These are phyloP conservation scores for Rosalia funebris DNA, from an alignment of 2,888 invertebrate genomes.

Conservation along the genomic window DNA sequence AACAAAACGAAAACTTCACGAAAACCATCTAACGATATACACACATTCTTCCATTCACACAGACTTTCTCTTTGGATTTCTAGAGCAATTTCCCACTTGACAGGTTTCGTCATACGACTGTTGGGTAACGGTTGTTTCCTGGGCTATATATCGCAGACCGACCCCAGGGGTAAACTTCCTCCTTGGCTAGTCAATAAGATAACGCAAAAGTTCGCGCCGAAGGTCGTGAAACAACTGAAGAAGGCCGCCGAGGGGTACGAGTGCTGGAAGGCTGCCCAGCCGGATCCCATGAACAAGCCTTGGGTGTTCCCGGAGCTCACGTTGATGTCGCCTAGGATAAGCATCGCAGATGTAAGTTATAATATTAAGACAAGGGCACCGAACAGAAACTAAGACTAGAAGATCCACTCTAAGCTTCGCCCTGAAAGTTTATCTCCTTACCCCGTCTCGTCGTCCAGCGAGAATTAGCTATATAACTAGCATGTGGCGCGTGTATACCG, in stretches of 20 bases:
- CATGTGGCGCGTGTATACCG: too few relatives aligned
- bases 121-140: slow-evolving; percentile 76
- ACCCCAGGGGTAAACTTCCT: slow-evolving; percentile 87
- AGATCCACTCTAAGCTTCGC: too few relatives aligned
- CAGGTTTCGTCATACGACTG: slow-evolving; percentile 76
- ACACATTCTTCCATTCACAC: neutral
- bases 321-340: slow-evolving; percentile 76
- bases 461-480: too few relatives aligned
- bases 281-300: slow-evolving; percentile 82
- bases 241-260: slow-evolving; percentile 85
- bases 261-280: slow-evolving; percentile 80
- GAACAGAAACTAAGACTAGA: too few relatives aligned
- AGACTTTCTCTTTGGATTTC: slow-evolving; percentile 31
- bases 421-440: too few relatives aligned
- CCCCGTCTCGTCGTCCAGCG: too few relatives aligned
- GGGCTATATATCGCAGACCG: slow-evolving; percentile 89
- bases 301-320: slow-evolving; percentile 89
- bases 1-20: too few relatives aligned
- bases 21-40: too few relatives aligned
- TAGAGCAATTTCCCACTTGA: slow-evolving; percentile 72
- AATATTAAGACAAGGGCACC: too few relatives aligned
- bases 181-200: slow-evolving; percentile 90
- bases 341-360: slow-evolving; percentile 75
- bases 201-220: slow-evolving; percentile 87
- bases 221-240: slow-evolving; percentile 82